Evolutionary conservation across 2,888 invertebrate genomes (phyloP), one percentile per base, ranked within the genome.

Genomic region (Elysia crispata): DNA sequence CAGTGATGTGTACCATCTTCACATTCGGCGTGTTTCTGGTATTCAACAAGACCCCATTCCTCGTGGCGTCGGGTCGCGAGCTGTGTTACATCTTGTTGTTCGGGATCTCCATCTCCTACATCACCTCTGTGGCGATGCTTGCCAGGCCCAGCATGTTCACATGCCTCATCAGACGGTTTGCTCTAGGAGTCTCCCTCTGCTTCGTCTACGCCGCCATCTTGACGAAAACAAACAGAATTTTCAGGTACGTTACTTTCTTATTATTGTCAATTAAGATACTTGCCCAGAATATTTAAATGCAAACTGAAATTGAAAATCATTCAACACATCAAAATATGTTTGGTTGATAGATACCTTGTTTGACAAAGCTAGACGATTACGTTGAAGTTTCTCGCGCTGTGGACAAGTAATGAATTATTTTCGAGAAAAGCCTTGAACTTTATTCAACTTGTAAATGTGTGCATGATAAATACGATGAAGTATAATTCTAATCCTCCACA

Each of bases 1-100:
- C 79, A 8, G 94, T 95, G 76, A 88, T 94, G 64, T 92, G 93
- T 84, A 94, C 95, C 1, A 88, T 94, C 62, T 94, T 95, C 89
- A 94, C 95, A 1, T 92, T 94, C n/a, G 93, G 93, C 67, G 94
- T 95, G 8, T 95, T 95, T 90, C 93, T 95, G 67, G 93, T 94
- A 88, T 94, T 91, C 89, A 93, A 93, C 85, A 92, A 93, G 72
- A 95, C 95, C 0, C 95, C 95, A 0, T 94, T 96, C 54, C 95
- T 96, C 82, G 95, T 95, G 94, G 96, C 96, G 1, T 95, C 95
- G 0, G 96, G 96, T 0, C 93, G 96, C 18, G 96, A 96, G 88
- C 92, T 96, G 13, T 96, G 96, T 91, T 96, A 95, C 90, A 95
- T 96, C 20, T 93, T 96, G 54, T 92, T 96, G n/a, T 80, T 88